Evolutionary conservation across 2,113 vertebrate species (phyloP), one percentile per base, ranked within the genome.

Genomic region (Raja brachyura): DNA sequence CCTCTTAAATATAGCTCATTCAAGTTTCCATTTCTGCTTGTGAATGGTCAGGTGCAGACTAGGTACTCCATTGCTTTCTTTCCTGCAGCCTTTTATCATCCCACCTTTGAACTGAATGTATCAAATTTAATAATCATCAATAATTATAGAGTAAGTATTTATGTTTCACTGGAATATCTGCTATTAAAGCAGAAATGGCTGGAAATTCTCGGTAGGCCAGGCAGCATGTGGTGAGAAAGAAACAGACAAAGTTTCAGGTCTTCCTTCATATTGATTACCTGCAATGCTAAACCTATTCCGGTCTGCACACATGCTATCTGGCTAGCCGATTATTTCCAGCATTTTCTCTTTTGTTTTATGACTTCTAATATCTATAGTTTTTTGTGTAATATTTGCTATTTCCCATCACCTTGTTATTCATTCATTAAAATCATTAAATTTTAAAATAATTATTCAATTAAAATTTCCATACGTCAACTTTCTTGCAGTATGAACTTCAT

Each of bases 401-500:
- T 54, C 39, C 90, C 33, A 48, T 92, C 4, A 25, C 33, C 33
- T 39, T 92, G 33, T 39, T 86, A 70, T 31, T 63, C 39, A 92
- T 48, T 92, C 33, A 48, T 0, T 48, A 48, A 70, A 92, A 73
- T 92, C 33, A 48, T 0, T 48, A 48, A 48, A 48, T 48, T 48
- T 48, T 48, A 48, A 48, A 31, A 16, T 70, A 22, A 90, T 14
- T 48, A 48, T 39, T 48, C 33, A 22, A 59, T 85, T 25, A 59
- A 54, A 59, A 85, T 74, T 92, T 70, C 90, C 5, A 4, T 86
- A 90, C 33, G 56, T 90, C 20, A 39, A 22, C 3, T 92, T 73
- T 11, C 88, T 92, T 92, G 18, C 90, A 92, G 90, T 73, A 92
- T 92, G 90, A 92, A 20, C 20, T 39, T 74, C 9, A 18, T 28